Evolutionary conservation across 2,888 invertebrate genomes (phyloP), one percentile per base, ranked within the genome.

Genomic region (Uropetala carovei): DNA sequence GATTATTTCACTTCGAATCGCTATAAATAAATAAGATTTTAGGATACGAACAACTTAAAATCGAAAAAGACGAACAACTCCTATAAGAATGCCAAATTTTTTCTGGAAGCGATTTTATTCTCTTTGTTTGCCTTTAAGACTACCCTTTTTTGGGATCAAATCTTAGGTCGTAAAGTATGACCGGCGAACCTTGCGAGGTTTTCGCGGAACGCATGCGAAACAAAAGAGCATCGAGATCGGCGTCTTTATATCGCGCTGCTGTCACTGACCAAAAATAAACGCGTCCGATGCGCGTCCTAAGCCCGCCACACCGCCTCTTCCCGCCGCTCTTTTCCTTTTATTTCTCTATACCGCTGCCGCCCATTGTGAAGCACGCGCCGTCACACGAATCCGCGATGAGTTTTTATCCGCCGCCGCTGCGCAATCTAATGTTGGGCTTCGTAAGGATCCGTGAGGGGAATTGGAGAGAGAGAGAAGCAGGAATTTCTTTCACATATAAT

Each of bases 401-500:
- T 11, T 27, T 27, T 14, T 43, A 43, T 75, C 11, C n/a, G 64
- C 16, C 68, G 68, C n/a, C 22, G 68, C 27, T 22, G 75, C 27
- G 75, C 75, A 75, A 75, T 75, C 75, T 75, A 75, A 75, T 75
- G 75, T 75, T 75, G 75, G 75, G 22, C 75, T 68, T 27, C 60
- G 14, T 7, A 18, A 60, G 60, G 13, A 22, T 75, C 22, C 75
- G 75, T 27, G 75, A 75, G 11, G 75, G 75, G 11, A 75, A 75
- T 75, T 3, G 22, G 22, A 27, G 27, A 27, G 68, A 7, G n/a
- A 27, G 27, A 27, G 68, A 7, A 3, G 9, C n/a, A 18, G 27
- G 75, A 27, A 75, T 75, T 27, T 10, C 75, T 22, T n/a, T 11
- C 11, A 13, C 22, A 27, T 27, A 75, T 14, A 75, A 75, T 75